Conservation (phyloP, 2,797 vertebrate genomes). For the Anabas testudineus region DNA sequence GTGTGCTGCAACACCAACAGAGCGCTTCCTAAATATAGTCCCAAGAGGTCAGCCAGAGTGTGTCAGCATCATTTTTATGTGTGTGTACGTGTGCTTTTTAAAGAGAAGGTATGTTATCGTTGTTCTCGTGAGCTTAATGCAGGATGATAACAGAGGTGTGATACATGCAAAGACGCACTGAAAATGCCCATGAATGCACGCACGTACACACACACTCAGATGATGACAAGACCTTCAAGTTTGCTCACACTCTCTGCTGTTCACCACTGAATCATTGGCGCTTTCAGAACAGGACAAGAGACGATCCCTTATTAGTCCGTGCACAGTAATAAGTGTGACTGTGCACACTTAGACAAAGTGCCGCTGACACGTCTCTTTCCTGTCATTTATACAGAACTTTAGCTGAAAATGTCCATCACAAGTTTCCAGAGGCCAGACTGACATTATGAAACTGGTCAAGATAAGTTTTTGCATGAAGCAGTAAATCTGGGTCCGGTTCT, state of each 20-base stretch:
- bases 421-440: too few relatives aligned
- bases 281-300: too few relatives aligned
- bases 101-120: constrained; percentile 69
- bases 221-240: constrained; percentile 25
- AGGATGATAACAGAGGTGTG: constrained; percentile 69
- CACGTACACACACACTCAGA: constrained; percentile 7
- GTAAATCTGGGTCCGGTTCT: too few relatives aligned
- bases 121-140: constrained; percentile 39
- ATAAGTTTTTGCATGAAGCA: too few relatives aligned
- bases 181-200: background rate
- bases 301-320: too few relatives aligned
- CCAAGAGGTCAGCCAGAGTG: constrained; percentile 31
- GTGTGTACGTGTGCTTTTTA: constrained; percentile 43
- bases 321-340: too few relatives aligned
- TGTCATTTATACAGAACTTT: too few relatives aligned
- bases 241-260: constrained; percentile 14
- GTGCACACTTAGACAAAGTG: too few relatives aligned
- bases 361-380: too few relatives aligned
- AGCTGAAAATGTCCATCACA: too few relatives aligned
- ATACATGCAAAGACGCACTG: constrained; percentile 31
- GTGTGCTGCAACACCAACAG: constrained; percentile 40
- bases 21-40: constrained; percentile 59
- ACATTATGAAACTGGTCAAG: too few relatives aligned
- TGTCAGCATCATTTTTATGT: constrained; percentile 8
- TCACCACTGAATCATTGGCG: background rate